Evolutionary conservation across 2,113 vertebrate genomes (phyloP).

Genomic region (Rhadina sibilatrix): DNA sequence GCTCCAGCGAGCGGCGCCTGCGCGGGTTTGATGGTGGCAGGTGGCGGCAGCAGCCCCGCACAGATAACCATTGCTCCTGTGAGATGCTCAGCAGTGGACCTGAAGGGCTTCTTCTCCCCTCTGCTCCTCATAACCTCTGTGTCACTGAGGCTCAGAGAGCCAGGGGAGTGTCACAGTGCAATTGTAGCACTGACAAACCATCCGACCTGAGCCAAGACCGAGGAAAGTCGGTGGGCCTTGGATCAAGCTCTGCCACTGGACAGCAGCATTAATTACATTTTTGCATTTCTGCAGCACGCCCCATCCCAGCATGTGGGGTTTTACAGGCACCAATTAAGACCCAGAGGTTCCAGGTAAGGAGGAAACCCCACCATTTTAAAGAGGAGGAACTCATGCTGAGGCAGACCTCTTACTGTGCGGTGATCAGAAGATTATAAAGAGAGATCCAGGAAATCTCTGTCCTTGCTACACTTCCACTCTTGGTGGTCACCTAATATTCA

Average conservation of each 20-base stretch:
- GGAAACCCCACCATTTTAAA: not conserved
- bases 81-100: not conserved
- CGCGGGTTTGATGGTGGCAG: not conserved
- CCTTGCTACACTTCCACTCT: not conserved
- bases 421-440: not conserved
- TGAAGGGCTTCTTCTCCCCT: not conserved
- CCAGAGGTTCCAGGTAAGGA: not conserved
- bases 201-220: not conserved
- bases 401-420: not conserved
- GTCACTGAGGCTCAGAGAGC: not conserved
- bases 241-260: not conserved
- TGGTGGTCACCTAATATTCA: not conserved
- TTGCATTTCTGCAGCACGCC: not conserved
- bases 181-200: accelerated
- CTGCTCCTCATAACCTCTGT: not conserved
- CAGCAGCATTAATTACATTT: not conserved
- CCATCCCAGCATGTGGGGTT: not conserved
- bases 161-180: too few relatives aligned
- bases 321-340: not conserved
- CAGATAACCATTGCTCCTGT: not conserved
- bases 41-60: accelerated
- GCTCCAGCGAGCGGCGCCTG: accelerated
- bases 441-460: not conserved
- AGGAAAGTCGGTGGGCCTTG: not conserved
- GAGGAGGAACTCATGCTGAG: not conserved